A percentile compares a stretch with the other conserved stretches of the same genome.
Evolutionary conservation across 2,888 invertebrate species (phyloP).

Genomic region (Pogonocherus hispidulus): DNA sequence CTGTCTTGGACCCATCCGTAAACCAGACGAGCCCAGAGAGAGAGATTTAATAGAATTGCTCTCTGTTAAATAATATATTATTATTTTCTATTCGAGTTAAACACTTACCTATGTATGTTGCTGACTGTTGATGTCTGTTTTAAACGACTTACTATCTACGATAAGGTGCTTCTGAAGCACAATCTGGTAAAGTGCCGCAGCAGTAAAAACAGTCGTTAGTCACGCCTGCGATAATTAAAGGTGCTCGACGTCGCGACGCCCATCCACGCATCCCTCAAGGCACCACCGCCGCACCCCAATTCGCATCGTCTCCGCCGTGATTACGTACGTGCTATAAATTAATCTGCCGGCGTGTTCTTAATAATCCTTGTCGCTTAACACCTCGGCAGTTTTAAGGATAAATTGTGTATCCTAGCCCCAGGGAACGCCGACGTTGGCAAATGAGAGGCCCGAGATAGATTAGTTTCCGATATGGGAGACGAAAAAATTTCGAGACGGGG

Average conservation of each 20-base stretch:
- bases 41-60: too few relatives aligned
- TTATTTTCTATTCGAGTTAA: too few relatives aligned
- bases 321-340: slow-evolving; percentile 54
- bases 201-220: slow-evolving; percentile 33
- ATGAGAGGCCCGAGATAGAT: slow-evolving; percentile 36
- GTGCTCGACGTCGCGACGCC: slow-evolving; percentile 34
- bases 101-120: too few relatives aligned
- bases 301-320: slow-evolving; percentile 40
- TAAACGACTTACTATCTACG: too few relatives aligned
- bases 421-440: slow-evolving; percentile 23
- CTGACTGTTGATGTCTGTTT: too few relatives aligned
- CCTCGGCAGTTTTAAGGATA: slow-evolving; percentile 45
- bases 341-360: slow-evolving; percentile 46
- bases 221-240: slow-evolving; percentile 31
- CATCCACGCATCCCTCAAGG: slow-evolving; percentile 10
- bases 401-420: slow-evolving; percentile 37
- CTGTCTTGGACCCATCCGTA: too few relatives aligned
- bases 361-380: slow-evolving; percentile 53
- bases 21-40: too few relatives aligned
- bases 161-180: background rate
- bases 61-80: too few relatives aligned
- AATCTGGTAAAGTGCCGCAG: slow-evolving; percentile 14
- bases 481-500: background rate
- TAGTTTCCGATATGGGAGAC: slow-evolving; percentile 22
- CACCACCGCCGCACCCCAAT: slow-evolving; percentile 3